Evolutionary conservation across 2,888 invertebrate species (phyloP), one percentile per base, ranked within the genome.

Genomic region (Chymomyza procnemis): DNA sequence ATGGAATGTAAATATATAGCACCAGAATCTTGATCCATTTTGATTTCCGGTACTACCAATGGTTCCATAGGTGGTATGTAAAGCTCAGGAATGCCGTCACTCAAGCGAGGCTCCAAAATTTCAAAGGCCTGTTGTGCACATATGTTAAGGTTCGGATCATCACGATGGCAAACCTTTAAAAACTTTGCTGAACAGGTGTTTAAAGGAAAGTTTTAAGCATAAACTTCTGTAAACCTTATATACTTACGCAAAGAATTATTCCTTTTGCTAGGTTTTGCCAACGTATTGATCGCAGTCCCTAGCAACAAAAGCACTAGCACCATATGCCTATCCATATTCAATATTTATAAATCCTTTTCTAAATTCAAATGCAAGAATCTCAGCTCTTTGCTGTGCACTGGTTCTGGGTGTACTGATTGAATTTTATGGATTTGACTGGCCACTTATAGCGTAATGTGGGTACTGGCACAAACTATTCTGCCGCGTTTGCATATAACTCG

Each of bases 11-110:
- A 87, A 69, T 93, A 93, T 21, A 96, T 92, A n/a, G 95, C 93
- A 1, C 95, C 94, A 6, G 94, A 92, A 0, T 94, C 93, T 79
- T 95, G 93, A 88, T 94, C 93, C 73, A 96, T 93, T 76, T 93
- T 93, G 69, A 95, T 91, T 62, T 94, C 93, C 0, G 95, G 94
- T 14, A 96, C 92, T 9, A 80, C 54, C 73, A 96, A 92, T 0
- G 96, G 96, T 71, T 96, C 95, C 72, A 95, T 91, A 0, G 93
- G 91, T 0, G 96, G 96, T 56, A 96, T 93, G 16, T 92, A 92
- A 1, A 96, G 90, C 82, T 94, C 94, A 0, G 94, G 93, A 59
- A 96, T 94, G 2, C 96, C 96, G 8, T 90, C 80, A 0, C 91
- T 90, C 16, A 96, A 89, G 47, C 93, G 91, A 0, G 93, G 93